Evolutionary conservation across 2,888 invertebrate species (phyloP), one percentile per base, ranked within the genome.

Genomic region (Drosophila lutescens): DNA sequence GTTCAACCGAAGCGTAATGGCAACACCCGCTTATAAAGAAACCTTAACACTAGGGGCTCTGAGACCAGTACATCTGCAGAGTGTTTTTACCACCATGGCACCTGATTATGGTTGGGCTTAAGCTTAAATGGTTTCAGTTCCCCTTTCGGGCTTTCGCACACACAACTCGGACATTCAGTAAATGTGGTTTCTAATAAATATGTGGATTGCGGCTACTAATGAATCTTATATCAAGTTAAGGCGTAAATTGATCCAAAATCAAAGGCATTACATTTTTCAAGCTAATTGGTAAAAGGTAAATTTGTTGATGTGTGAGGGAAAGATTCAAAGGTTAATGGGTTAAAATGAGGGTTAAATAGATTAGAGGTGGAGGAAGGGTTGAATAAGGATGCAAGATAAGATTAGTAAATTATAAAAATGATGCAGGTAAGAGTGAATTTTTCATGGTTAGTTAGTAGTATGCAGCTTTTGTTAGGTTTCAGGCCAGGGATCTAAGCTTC

Each of bases 141-240:
- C 51, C 47, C 47, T 66, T 69, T 47, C 23, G 41, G 43, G 30
- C 26, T 13, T 20, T 46, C n/a, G 36, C 59, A 71, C 71, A 58
- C 55, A 51, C 51, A 54, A 73, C 69, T 80, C 77, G 71, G 77
- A 85, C 72, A 85, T 80, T 77, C 80, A 90, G 74, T 83, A 79
- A 78, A 77, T 67, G 75, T 73, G 59, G 65, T 68, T 30, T 46
- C 7, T 44, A 32, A 40, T 57, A 50, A 32, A 63, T 49, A 54
- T 66, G 51, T 44, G 61, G 15, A 8, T 30, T 51, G 8, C 8
- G 8, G 13, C 46, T 23, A 50, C 3, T 40, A 23, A 63, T 49
- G 47, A 49, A 5, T 63, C 46, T 65, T 38, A 36, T n/a, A 26
- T 36, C 41, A 63, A 49, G 62, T 63, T 43, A 49, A 43, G 26